Percentiles rank a stretch among this genome's conserved stretches.
phyloP scores from a whole-genome alignment of 2,888 invertebrate genomes.

The Orthonychiurus folsomi region DNA sequence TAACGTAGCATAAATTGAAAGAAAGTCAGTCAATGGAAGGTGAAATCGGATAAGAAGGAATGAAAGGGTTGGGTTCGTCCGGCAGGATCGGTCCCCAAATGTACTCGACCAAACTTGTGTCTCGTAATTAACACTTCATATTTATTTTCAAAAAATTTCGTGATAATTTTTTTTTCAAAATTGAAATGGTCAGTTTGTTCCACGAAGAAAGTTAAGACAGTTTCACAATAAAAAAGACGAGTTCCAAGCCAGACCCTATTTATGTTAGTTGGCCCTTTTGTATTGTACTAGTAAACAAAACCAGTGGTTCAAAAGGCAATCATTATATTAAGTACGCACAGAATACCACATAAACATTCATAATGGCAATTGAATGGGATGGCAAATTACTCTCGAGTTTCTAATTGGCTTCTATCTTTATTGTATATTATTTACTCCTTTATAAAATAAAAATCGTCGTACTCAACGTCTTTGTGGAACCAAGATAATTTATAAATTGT shows the following conservation, averaged over 20 bases:
- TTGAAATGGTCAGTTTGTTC: background rate
- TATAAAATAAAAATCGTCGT: background rate
- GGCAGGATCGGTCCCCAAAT: background rate
- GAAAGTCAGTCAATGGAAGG: background rate
- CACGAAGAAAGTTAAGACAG: background rate
- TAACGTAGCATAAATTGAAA: background rate
- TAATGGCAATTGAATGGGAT: constrained; percentile 8
- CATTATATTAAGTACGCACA: background rate
- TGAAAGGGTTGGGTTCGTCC: background rate
- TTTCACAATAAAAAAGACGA: background rate
- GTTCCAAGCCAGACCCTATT: background rate
- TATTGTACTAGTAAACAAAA: background rate
- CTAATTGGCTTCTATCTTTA: background rate
- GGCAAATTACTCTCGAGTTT: constrained; percentile 8
- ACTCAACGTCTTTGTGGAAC: background rate
- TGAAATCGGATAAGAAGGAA: background rate
- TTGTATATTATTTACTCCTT: background rate
- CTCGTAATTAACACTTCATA: background rate
- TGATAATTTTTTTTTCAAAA: background rate
- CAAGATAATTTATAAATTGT: background rate
- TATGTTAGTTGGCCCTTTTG: constrained; percentile 1
- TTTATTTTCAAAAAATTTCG: background rate
- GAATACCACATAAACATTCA: background rate
- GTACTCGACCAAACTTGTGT: background rate
- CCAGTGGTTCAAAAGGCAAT: background rate